Conservation (phyloP, 2,888 invertebrate species). For the Apotomis capreana region DNA sequence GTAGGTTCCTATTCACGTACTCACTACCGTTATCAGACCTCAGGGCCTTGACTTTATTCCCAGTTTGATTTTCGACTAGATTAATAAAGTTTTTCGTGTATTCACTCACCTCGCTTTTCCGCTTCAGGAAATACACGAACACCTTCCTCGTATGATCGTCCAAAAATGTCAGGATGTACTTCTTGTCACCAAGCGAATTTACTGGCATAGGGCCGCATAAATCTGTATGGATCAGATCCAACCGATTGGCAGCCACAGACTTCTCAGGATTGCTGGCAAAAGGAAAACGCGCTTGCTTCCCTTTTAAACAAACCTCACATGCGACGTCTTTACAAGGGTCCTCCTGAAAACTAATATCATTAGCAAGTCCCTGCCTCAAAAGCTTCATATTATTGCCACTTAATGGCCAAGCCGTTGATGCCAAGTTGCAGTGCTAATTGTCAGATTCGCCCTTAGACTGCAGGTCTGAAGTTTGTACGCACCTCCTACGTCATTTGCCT, state of each 20-base stretch:
- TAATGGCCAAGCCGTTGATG: conserved; percentile 1
- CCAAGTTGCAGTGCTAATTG: conserved; percentile 19
- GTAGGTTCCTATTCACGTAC: too few species aligned
- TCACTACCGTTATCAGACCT: too few species aligned
- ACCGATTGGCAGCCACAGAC: conserved; percentile 18
- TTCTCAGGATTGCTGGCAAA: conserved; percentile 21
- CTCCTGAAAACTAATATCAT: conserved; percentile 38
- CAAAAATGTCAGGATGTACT: too few species aligned
- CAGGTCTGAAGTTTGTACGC: conserved; percentile 31
- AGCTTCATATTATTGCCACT: conserved; percentile 28
- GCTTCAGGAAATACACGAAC: conserved; percentile 5
- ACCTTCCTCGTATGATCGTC: too few species aligned
- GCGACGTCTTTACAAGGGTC: conserved; percentile 36
- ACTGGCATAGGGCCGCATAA: conserved; percentile 18
- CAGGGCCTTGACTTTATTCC: too few species aligned
- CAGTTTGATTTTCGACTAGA: too few species aligned
- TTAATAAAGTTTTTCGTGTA: too few species aligned
- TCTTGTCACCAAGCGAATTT: background rate
- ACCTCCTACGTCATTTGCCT: conserved; percentile 29
- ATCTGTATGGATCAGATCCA: conserved; percentile 21
- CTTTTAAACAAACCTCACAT: conserved; percentile 36
- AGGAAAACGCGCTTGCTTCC: conserved; percentile 32
- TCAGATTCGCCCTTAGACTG: conserved; percentile 26
- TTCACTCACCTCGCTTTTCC: background rate
- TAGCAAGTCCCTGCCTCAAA: conserved; percentile 38